Evolutionary conservation across 2,888 invertebrate genomes (phyloP).

Genomic region (Catocala fraxini): DNA sequence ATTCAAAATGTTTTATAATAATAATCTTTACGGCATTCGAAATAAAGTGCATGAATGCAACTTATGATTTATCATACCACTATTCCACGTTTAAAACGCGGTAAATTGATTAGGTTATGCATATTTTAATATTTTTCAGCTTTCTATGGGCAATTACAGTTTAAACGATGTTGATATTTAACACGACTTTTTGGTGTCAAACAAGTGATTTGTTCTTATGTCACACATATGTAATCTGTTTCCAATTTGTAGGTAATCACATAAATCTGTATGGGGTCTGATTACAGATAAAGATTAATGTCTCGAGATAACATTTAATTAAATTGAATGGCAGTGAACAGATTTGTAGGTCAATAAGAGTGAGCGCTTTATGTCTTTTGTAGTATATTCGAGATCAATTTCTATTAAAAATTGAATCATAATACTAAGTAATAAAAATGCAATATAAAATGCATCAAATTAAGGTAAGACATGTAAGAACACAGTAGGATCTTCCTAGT

Average conservation of each 20-base stretch:
- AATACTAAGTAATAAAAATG: too few species aligned
- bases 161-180: slow-evolving; percentile 12
- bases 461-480: too few species aligned
- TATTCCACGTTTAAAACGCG: background rate
- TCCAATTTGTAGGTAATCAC: slow-evolving; percentile 11
- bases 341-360: slow-evolving; percentile 21
- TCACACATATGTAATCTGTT: slow-evolving; percentile 1
- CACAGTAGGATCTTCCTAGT: too few species aligned
- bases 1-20: background rate
- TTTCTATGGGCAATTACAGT: background rate
- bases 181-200: slow-evolving; percentile 1
- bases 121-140: background rate
- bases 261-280: slow-evolving; percentile 10
- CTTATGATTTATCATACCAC: background rate
- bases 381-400: too few species aligned
- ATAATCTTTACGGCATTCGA: too few species aligned
- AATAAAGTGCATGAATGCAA: too few species aligned
- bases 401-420: too few species aligned
- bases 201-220: slow-evolving; percentile 19
- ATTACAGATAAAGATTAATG: slow-evolving; percentile 28
- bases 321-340: slow-evolving; percentile 29
- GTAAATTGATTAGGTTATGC: slow-evolving; percentile 5
- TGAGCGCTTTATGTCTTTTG: background rate
- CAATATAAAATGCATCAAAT: too few species aligned
- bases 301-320: slow-evolving; percentile 28